Percentiles rank a stretch among this genome's conserved stretches.
Conservation (phyloP, 2,888 invertebrate species). For the Heliconius hortense region DNA sequence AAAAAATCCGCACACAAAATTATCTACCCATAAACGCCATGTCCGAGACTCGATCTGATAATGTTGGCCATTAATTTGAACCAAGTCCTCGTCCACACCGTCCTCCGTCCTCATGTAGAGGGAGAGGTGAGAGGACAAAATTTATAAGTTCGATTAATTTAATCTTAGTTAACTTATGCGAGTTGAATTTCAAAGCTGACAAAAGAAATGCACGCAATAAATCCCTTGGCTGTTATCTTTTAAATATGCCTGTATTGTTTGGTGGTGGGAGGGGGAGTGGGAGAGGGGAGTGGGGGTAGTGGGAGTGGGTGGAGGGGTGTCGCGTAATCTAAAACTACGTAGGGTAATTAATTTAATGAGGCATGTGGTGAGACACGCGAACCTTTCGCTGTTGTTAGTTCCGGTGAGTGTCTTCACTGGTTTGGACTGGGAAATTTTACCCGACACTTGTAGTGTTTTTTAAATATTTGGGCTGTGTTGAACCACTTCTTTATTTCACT, state of each 20-base stretch:
- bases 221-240: constrained; percentile 73
- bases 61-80: constrained; percentile 80
- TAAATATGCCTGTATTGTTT: constrained; percentile 76
- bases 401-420: constrained; percentile 54
- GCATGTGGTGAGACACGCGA: constrained; percentile 67
- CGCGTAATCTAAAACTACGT: constrained; percentile 71
- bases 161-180: constrained; percentile 82
- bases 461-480: constrained; percentile 7
- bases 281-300: too few species aligned
- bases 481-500: neutral
- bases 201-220: constrained; percentile 82
- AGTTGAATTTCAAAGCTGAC: constrained; percentile 82
- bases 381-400: constrained; percentile 63
- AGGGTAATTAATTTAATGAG: constrained; percentile 81
- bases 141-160: constrained; percentile 83
- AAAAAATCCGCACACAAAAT: constrained; percentile 67
- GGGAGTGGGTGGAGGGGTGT: constrained; percentile 55
- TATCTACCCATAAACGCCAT: constrained; percentile 82
- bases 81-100: constrained; percentile 79
- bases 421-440: constrained; percentile 62
- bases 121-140: constrained; percentile 82
- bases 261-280: constrained; percentile 52
- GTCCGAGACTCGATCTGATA: constrained; percentile 80
- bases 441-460: constrained; percentile 10
- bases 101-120: constrained; percentile 52